Conservation (phyloP, 1,140 invertebrate genomes). For the Drosophila sproati region DNA sequence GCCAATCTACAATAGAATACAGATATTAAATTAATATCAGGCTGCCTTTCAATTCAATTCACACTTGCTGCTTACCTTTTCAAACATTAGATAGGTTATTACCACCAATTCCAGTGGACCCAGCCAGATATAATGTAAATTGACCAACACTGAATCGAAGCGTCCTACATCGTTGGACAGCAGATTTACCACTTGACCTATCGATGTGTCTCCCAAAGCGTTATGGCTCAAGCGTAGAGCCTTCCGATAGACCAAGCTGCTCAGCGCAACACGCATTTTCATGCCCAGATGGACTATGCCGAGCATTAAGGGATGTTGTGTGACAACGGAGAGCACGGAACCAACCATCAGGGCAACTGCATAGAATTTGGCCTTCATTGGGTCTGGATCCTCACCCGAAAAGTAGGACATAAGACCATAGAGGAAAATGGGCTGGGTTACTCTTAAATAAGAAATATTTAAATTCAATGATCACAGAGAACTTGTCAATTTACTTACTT, state of each 20-base stretch:
- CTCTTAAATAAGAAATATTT: slow-evolving; percentile 12
- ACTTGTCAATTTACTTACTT: slow-evolving; percentile 26
- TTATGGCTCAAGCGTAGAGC: slow-evolving; percentile 87
- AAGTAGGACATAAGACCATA: slow-evolving; percentile 70
- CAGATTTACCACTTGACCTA: slow-evolving; percentile 91
- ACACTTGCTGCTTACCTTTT: slow-evolving; percentile 35
- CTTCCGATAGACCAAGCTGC: slow-evolving; percentile 89
- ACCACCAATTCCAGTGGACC: slow-evolving; percentile 86
- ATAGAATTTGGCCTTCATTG: slow-evolving; percentile 86
- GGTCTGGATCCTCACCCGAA: slow-evolving; percentile 47
- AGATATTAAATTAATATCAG: slow-evolving; percentile 15
- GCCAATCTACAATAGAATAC: slow-evolving; percentile 55
- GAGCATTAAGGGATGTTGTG: slow-evolving; percentile 87
- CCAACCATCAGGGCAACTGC: slow-evolving; percentile 87
- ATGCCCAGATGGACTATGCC: slow-evolving; percentile 85
- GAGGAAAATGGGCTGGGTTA: slow-evolving; percentile 67
- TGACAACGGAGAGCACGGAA: slow-evolving; percentile 85
- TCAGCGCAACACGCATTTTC: slow-evolving; percentile 86
- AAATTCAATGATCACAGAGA: too few relatives aligned
- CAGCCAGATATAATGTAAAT: slow-evolving; percentile 85
- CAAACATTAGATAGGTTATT: slow-evolving; percentile 85
- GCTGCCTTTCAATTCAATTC: too few relatives aligned
- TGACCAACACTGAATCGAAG: slow-evolving; percentile 81
- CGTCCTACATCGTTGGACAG: slow-evolving; percentile 88
- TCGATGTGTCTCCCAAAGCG: slow-evolving; percentile 90